phyloP scores from a whole-genome alignment of 2,888 invertebrate genomes.

The Latrodectus elegans region DNA sequence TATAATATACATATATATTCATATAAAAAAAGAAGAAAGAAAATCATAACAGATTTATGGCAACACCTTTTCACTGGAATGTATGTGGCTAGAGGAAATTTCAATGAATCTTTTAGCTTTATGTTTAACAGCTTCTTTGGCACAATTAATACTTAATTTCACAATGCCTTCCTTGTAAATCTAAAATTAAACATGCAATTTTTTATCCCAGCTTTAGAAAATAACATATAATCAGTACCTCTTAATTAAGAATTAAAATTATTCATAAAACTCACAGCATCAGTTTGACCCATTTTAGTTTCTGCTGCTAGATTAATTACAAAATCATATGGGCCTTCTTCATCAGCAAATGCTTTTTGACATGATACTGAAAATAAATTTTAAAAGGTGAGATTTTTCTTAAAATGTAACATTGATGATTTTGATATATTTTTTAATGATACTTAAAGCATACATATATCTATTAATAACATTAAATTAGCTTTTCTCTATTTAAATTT shows the following conservation, averaged over 20 bases:
- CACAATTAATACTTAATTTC: conserved; percentile 88
- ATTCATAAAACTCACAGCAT: conserved; percentile 79
- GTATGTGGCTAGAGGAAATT: conserved; percentile 88
- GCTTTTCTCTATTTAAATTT: no score
- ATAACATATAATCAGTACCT: not conserved
- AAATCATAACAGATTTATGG: not conserved
- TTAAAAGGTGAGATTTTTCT: not conserved
- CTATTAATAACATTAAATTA: no score
- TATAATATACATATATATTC: not conserved
- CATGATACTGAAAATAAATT: conserved; percentile 81
- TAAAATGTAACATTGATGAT: no score
- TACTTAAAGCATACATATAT: no score
- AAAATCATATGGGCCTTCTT: conserved; percentile 81
- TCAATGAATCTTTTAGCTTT: conserved; percentile 85
- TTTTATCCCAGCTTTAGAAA: not conserved
- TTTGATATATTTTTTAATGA: no score
- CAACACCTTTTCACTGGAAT: conserved; percentile 84
- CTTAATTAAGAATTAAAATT: not conserved
- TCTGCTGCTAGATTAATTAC: conserved; percentile 94
- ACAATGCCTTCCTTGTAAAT: conserved; percentile 91
- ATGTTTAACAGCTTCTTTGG: conserved; percentile 83
- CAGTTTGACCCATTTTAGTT: conserved; percentile 90
- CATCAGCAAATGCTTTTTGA: conserved; percentile 83
- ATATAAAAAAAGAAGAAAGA: not conserved
- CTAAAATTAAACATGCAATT: conserved; percentile 71